Evolutionary conservation across 2,113 vertebrate genomes (phyloP).

Genomic region (Brachionichthys hirsutus): DNA sequence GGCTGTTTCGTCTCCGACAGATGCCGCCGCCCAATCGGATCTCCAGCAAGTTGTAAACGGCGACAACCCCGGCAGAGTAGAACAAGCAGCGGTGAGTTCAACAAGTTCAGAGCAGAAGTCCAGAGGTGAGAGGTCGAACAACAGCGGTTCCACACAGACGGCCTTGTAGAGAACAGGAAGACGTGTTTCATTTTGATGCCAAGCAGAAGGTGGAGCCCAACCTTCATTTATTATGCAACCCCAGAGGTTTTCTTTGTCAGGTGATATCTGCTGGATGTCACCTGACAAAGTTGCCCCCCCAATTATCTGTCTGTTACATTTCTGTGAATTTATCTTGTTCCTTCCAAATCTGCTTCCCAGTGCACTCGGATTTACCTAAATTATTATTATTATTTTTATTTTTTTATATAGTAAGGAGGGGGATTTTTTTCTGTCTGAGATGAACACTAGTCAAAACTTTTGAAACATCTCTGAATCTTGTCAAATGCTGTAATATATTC

Average conservation of each 20-base stretch:
- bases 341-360: background rate
- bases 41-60: conserved; percentile 7
- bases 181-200: too few relatives aligned
- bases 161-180: conserved; percentile 57
- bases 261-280: background rate
- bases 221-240: background rate
- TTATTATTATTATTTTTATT: conserved; percentile 9
- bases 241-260: background rate
- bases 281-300: background rate
- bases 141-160: conserved; percentile 65
- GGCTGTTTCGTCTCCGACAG: conserved; percentile 47
- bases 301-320: background rate
- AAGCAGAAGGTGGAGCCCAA: background rate
- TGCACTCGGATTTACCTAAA: conserved; percentile 19
- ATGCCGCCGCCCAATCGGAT: conserved; percentile 44
- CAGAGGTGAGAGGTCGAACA: conserved; percentile 58
- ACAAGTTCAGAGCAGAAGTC: conserved; percentile 55
- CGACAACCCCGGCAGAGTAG: conserved; percentile 28
- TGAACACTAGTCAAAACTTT: background rate
- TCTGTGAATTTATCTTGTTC: conserved; percentile 2
- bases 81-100: conserved; percentile 35
- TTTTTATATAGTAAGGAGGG: background rate
- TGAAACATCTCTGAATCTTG: background rate
- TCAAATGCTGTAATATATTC: background rate
- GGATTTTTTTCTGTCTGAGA: background rate